Base-by-base conservation (phyloP, 2,113 vertebrate genomes). In the Lucifuga dentata region DNA sequence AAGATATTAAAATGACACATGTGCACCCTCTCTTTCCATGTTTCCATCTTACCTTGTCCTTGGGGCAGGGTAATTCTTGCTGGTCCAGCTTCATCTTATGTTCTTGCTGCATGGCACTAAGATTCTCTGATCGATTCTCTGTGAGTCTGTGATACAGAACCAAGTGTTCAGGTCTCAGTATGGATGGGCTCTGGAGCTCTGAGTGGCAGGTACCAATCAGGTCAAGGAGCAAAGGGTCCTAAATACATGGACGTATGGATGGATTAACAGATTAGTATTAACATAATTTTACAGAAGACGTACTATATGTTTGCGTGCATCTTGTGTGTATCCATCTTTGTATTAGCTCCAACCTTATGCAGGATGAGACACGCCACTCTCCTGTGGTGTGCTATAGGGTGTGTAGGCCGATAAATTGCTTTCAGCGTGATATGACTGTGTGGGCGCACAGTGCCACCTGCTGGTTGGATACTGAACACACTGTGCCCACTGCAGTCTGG, bases 201-300 rank as follows among this genome's bases (percentile, higher is more conserved):
- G 96, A 95, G 76, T 96, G 95, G 84, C 97, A 98, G 56, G 95
- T 98, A 57, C 97, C 98, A 49, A 97, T 90, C 80, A 99, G 74
- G 69, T 98, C 94, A 79, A 98, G 79, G 73, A 95, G 96, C 36
- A 96, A 12, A 0, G 95, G 95, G 1, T 94, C 92, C 98, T 99
- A 24, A 13, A 56, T 40, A 33, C 3, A 21, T 56, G 19, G 53
- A 19, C 19, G 19, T 12, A 41, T 12, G 16, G 3, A 11, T 0
- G 9, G 9, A 13, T 5, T 16, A 3, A 38, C 26, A 35, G 0
- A 62, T 33, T 24, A 39, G 16, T 24, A 10, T 38, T 43, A 23
- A 21, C 21, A 3, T n/a, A n/a, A n/a, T n/a, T n/a, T 29, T 29
- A 3, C 7, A 7, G 26, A 7, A 29, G 26, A 29, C 7, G 26